Base-by-base conservation (phyloP, 2,888 invertebrate species). In the Ophion ventricosus region DNA sequence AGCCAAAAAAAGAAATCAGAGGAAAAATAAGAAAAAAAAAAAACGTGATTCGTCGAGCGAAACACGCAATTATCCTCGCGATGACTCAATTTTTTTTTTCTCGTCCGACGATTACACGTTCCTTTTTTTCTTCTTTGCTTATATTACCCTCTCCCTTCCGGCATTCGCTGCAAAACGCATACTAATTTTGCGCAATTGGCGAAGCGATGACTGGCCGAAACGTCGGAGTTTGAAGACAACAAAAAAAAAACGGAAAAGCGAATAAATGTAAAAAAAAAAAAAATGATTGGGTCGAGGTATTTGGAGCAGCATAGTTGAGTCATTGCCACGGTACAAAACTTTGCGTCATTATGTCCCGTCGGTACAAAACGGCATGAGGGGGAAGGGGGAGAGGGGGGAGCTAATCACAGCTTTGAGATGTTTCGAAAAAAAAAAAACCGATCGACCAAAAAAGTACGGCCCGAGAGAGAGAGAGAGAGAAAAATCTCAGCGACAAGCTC, bases 101-200 rank as follows among this genome's bases (percentile, higher is more conserved):
- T 64, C 59, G 26, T 73, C 70, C 23, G n/a, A 49, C 35, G 40
- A 73, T 73, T 43, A 23, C 69, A n/a, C 67, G 26, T 79, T 75
- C 35, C 26, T 57, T 78, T 56, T 49, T 67, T 29, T 59, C 70
- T 75, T 64, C 25, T 72, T 76, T 63, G n/a, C 29, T 63, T 77
- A 25, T 72, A 20, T 43, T 43, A 5, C 2, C 14, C 43, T 56
- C 70, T 56, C 49, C 23, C 63, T 61, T 57, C 11, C 17, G 40
- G 40, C 72, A 14, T 63, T 63, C 56, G 70, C 70, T 74, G 80
- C 80, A 78, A 81, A 84, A 78, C 80, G 80, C 80, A 77, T 80
- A 83, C 73, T 74, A 23, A 64, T 57, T 59, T 59, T 69, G 81
- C 73, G 69, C 74, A 49, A 49, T 57, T 70, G 26, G 35, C 69